phyloP scores from a whole-genome alignment of 37 sponge, comb jelly and placozoan species.

The Geodia barretti region DNA sequence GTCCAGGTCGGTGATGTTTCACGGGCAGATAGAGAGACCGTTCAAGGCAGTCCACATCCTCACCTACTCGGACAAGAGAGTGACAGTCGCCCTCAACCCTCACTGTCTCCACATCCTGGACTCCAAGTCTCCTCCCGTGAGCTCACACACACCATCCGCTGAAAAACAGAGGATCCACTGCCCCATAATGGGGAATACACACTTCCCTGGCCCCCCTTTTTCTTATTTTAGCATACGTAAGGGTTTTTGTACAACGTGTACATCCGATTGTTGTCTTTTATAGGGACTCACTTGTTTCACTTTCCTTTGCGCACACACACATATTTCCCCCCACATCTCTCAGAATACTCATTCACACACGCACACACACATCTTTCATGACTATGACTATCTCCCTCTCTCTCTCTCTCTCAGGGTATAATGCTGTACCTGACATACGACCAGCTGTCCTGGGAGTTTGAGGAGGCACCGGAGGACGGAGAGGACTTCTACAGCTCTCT shows the following conservation, averaged over 20 bases:
- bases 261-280: neutral
- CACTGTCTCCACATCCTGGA: conserved; percentile 61
- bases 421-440: conserved; percentile 74
- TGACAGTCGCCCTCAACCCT: conserved; percentile 74
- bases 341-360: conserved; percentile 3
- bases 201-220: no score
- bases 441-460: conserved; percentile 77
- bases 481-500: conserved; percentile 71
- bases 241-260: neutral
- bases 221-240: neutral
- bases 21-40: conserved; percentile 48
- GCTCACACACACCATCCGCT: neutral
- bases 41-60: conserved; percentile 44
- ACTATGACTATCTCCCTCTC: neutral
- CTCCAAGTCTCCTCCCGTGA: conserved; percentile 48
- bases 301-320: conserved; percentile 15
- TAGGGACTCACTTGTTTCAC: neutral
- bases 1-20: conserved; percentile 45
- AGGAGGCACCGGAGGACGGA: conserved; percentile 57
- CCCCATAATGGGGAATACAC: no score
- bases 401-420: conserved; percentile 37
- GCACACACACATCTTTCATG: conserved; percentile 3
- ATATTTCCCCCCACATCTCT: neutral
- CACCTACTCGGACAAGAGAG: conserved; percentile 38
- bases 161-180: neutral